phyloP scores from a whole-genome alignment of 2,888 invertebrate species.

The Cybosia mesomella region DNA sequence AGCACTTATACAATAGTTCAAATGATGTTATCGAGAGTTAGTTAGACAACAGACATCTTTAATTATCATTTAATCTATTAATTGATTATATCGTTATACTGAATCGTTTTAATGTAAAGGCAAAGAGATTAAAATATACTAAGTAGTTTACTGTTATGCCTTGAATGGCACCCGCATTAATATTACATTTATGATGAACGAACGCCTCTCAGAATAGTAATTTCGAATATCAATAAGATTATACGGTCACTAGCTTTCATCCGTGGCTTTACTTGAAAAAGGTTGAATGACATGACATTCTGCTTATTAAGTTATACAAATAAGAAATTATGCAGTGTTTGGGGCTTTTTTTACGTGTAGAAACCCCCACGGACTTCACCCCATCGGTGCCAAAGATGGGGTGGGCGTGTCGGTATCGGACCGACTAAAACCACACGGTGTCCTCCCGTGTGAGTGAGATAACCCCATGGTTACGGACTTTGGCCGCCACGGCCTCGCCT shows the following conservation, averaged over 20 bases:
- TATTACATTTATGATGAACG: conserved; percentile 29
- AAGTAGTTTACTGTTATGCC: conserved; percentile 20
- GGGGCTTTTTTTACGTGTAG: too few relatives aligned
- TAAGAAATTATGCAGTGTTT: background rate
- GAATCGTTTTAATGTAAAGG: conserved; percentile 6
- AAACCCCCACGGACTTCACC: too few relatives aligned
- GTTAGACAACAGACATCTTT: background rate
- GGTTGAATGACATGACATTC: conserved; percentile 32
- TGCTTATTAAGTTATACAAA: background rate
- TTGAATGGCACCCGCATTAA: conserved; percentile 24
- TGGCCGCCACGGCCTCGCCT: too few relatives aligned
- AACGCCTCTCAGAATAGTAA: conserved; percentile 35
- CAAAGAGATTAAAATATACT: conserved; percentile 20
- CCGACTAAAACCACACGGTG: too few relatives aligned
- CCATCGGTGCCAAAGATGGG: too few relatives aligned
- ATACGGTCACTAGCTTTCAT: conserved; percentile 34
- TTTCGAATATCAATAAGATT: conserved; percentile 39
- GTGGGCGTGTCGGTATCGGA: too few relatives aligned
- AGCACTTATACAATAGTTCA: conserved; percentile 13
- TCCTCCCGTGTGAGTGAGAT: too few relatives aligned
- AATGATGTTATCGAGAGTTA: conserved; percentile 3
- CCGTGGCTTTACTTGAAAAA: conserved; percentile 14
- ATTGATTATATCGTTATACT: background rate
- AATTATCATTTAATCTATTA: background rate
- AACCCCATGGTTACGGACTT: too few relatives aligned